A percentile compares a stretch with the other conserved stretches of the same genome.
phyloP scores from a whole-genome alignment of 2,888 invertebrate genomes.

The Hirudinaria manillensis region DNA sequence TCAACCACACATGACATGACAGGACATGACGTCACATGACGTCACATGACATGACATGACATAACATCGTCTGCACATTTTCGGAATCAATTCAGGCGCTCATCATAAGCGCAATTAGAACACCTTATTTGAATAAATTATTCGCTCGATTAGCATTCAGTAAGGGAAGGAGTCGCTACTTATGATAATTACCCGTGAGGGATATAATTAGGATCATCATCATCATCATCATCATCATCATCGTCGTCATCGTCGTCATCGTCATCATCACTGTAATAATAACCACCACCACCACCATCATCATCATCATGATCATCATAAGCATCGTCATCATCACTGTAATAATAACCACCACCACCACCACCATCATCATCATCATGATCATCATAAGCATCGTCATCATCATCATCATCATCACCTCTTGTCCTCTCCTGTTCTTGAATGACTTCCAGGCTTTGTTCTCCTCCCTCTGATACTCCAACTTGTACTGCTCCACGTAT shows the following conservation, averaged over 20 bases:
- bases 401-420: constrained; percentile 15
- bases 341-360: neutral
- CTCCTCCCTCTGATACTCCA: constrained; percentile 51
- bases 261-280: constrained; percentile 11
- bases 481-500: constrained; percentile 73
- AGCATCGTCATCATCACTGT: constrained; percentile 1
- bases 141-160: no score
- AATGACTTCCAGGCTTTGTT: constrained; percentile 38
- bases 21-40: neutral
- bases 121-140: no score
- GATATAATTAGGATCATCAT: neutral
- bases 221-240: constrained; percentile 9
- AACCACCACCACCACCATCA: neutral
- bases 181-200: no score
- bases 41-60: neutral
- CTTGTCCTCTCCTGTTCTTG: constrained; percentile 34
- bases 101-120: no score
- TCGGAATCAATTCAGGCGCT: no score
- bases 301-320: constrained; percentile 6
- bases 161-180: no score
- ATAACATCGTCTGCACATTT: no score
- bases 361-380: constrained; percentile 23
- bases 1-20: neutral
- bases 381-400: constrained; percentile 28
- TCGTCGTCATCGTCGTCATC: constrained; percentile 5